phyloP scores from a whole-genome alignment of 1,140 invertebrate species.

The Drosophila kepulauana region DNA sequence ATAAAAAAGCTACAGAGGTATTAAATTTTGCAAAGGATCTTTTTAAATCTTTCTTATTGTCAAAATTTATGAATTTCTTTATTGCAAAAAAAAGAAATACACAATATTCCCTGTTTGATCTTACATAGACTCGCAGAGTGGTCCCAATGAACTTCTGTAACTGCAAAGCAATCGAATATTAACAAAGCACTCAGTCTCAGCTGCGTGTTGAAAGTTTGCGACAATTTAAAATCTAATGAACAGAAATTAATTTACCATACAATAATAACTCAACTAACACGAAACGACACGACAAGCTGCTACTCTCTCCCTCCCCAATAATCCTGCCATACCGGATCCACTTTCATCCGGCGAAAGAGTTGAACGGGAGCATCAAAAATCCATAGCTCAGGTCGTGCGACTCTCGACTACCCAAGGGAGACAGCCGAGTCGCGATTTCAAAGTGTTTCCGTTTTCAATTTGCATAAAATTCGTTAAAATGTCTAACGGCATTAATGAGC shows the following conservation, averaged over 20 bases:
- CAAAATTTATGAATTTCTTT: no score
- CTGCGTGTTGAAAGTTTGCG: slow-evolving; percentile 60
- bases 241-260: slow-evolving; percentile 80
- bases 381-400: neutral
- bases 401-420: neutral
- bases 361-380: slow-evolving; percentile 12
- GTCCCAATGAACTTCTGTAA: neutral
- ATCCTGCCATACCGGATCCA: slow-evolving; percentile 4
- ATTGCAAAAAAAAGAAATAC: no score
- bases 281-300: slow-evolving; percentile 61
- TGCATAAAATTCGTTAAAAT: slow-evolving; percentile 77
- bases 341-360: slow-evolving; percentile 37
- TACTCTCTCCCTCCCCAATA: slow-evolving; percentile 21
- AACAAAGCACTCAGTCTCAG: slow-evolving; percentile 48
- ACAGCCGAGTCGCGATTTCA: slow-evolving; percentile 54
- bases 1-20: slow-evolving; percentile 3
- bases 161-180: neutral
- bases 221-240: slow-evolving; percentile 81
- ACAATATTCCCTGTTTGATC: no score
- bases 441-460: slow-evolving; percentile 83
- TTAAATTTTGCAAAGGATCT: neutral
- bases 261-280: slow-evolving; percentile 80
- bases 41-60: no score
- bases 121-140: no score
- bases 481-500: slow-evolving; percentile 78